A percentile compares a stretch with the other conserved stretches of the same genome.
Conservation (phyloP, 2,888 invertebrate genomes). For the Chironomus tentans region DNA sequence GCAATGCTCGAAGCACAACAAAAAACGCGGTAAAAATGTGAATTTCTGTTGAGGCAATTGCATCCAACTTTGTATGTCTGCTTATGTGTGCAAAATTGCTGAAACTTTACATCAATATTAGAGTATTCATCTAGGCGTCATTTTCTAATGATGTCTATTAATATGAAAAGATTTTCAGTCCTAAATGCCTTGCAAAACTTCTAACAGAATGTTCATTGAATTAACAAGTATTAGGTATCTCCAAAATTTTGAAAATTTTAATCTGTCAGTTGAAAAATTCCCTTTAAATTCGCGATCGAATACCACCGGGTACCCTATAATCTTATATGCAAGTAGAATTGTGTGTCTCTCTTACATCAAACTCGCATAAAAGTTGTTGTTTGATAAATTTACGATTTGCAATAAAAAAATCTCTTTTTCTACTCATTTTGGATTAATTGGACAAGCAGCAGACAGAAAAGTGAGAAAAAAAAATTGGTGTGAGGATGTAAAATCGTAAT, state of each 20-base stretch:
- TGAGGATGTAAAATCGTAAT: neutral
- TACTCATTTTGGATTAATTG: neutral
- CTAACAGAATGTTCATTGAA: no score
- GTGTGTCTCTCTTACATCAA: neutral
- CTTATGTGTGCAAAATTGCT: neutral
- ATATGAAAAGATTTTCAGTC: no score
- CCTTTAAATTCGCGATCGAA: no score
- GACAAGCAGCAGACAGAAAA: neutral
- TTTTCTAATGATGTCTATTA: no score
- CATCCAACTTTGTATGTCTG: neutral
- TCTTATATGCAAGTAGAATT: no score
- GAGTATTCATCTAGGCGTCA: no score
- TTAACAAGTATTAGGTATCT: no score
- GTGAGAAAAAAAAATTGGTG: neutral
- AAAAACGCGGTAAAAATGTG: neutral
- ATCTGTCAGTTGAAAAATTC: no score
- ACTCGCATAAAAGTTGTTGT: neutral
- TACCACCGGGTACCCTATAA: no score
- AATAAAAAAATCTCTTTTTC: neutral
- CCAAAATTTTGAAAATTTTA: no score
- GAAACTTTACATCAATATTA: neutral
- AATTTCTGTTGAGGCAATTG: neutral
- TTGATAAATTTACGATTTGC: neutral
- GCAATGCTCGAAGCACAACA: neutral
- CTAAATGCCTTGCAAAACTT: no score